These are phyloP conservation scores for Laothoe populi DNA, from an alignment of 2,888 invertebrate genomes.

Conservation along the genomic window DNA sequence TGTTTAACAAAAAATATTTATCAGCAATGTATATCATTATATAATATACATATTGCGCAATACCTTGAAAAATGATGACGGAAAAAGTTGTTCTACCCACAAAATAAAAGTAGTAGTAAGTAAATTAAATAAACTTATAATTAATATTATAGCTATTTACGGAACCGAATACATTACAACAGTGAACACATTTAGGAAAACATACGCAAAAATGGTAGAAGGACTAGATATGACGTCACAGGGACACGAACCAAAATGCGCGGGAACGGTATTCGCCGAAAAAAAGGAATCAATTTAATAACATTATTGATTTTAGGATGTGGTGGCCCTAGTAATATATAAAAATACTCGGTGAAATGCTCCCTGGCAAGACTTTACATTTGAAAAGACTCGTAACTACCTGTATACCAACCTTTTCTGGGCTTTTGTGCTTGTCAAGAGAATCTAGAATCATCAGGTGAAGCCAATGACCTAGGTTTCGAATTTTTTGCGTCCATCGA, in stretches of 20 bases:
- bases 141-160: conserved; percentile 1
- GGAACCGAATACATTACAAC: conserved; percentile 3
- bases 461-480: conserved; percentile 67
- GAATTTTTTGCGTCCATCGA: conserved; percentile 63
- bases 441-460: conserved; percentile 70
- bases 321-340: no score
- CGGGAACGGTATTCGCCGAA: background rate
- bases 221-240: conserved; percentile 17
- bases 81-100: no score
- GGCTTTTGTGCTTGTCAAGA: conserved; percentile 60
- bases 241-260: background rate
- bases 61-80: no score
- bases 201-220: conserved; percentile 8
- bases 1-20: no score
- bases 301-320: no score
- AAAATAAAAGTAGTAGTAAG: no score
- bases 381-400: conserved; percentile 37
- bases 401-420: conserved; percentile 37
- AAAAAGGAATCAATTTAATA: background rate
- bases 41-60: no score
- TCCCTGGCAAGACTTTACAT: conserved; percentile 8
- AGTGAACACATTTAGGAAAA: conserved; percentile 27
- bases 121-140: background rate
- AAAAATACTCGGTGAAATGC: background rate
- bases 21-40: no score